Percentiles rank a stretch among this genome's conserved stretches.
Conservation (phyloP, 2,113 vertebrate genomes). For the Ceuthmochares aereus region DNA sequence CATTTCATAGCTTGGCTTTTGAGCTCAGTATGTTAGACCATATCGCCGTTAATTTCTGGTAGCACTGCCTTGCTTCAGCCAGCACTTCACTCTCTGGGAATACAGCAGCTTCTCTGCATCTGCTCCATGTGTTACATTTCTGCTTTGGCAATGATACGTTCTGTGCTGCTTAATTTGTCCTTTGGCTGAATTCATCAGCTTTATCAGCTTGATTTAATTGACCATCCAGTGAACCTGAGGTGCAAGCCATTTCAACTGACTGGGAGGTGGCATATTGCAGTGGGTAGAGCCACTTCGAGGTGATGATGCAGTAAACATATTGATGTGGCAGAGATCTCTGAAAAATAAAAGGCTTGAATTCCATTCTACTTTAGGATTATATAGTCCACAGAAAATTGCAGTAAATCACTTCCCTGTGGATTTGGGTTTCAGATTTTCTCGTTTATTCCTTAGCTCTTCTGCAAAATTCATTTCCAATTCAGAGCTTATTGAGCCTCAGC, state of each 20-base stretch:
- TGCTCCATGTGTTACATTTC: not conserved
- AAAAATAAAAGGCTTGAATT: not conserved
- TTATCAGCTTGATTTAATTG: conserved; percentile 20
- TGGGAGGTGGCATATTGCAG: rapidly evolving
- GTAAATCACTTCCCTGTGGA: not conserved
- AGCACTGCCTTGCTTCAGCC: not conserved
- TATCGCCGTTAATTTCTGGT: not conserved
- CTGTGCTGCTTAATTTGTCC: not conserved
- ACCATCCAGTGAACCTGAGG: not conserved
- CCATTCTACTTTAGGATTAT: not conserved
- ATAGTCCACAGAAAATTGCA: not conserved
- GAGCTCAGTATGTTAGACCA: not conserved
- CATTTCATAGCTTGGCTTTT: not conserved
- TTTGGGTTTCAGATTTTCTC: not conserved
- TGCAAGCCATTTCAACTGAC: not conserved
- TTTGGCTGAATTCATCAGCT: not conserved
- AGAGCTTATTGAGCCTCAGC: not conserved
- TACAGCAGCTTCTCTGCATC: not conserved
- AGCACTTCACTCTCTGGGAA: not conserved
- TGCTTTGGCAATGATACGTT: not conserved
- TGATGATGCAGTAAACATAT: not conserved
- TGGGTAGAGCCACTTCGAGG: not conserved
- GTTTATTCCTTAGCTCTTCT: not conserved
- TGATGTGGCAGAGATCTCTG: not conserved
- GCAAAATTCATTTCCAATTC: not conserved